These are phyloP conservation scores for Bovichtus diacanthus DNA, from an alignment of 2,797 vertebrate genomes.

Conservation along the genomic window DNA sequence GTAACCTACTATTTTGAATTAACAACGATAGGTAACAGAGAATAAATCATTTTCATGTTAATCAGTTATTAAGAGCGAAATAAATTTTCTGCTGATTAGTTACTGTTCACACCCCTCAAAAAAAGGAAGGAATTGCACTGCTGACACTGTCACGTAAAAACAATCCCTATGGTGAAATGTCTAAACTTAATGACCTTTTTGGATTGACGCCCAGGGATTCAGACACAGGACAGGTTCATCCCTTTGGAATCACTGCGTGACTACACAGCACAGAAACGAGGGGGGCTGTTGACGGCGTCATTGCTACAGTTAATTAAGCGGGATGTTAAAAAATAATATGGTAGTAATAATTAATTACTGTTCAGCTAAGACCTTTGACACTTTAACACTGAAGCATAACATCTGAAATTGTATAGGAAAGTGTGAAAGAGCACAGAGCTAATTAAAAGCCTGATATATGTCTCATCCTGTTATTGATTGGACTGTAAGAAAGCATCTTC, in stretches of 20 bases:
- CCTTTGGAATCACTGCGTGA: not conserved
- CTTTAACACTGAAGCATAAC: conserved; percentile 9
- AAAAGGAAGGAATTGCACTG: not conserved
- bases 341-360: not conserved
- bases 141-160: not conserved
- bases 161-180: not conserved
- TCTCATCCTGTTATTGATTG: conserved; percentile 15
- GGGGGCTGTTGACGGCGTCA: not conserved
- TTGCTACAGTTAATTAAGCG: not conserved
- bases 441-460: conserved; percentile 35
- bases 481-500: conserved; percentile 4
- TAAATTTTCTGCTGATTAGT: not conserved
- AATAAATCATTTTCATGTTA: not conserved
- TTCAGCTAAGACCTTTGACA: not conserved
- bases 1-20: not conserved
- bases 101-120: not conserved
- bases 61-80: not conserved
- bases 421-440: conserved; percentile 29
- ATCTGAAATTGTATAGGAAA: conserved; percentile 1
- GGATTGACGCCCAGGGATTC: conserved; percentile 2
- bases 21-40: not conserved
- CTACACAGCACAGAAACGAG: not conserved
- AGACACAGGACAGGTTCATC: not conserved
- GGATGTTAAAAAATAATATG: not conserved
- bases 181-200: not conserved